These are phyloP conservation scores for Catocala nupta DNA, from an alignment of 2,888 invertebrate genomes.

Conservation along the genomic window DNA sequence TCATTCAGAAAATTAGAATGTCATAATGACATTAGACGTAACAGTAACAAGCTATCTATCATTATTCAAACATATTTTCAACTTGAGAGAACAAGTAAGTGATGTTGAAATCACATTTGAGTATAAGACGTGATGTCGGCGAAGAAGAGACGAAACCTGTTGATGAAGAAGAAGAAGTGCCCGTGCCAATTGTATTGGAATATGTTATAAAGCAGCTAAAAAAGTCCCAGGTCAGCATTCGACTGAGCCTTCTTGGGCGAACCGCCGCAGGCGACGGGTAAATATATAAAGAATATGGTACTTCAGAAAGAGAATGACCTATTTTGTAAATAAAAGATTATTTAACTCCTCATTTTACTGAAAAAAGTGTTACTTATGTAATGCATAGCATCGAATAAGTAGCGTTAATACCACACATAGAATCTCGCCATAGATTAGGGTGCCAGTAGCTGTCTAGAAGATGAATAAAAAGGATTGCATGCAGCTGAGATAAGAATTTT, in stretches of 20 bases:
- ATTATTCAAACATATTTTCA: background rate
- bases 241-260: conserved; percentile 79
- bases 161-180: conserved; percentile 18
- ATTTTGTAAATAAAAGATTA: too few species aligned
- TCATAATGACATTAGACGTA: background rate
- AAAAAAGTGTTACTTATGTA: too few species aligned
- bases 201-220: conserved; percentile 41
- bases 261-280: conserved; percentile 82
- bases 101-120: conserved; percentile 75
- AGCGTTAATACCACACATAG: too few species aligned
- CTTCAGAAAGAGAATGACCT: background rate
- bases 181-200: conserved; percentile 1
- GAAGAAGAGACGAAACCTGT: conserved; percentile 2
- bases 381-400: too few species aligned
- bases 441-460: too few species aligned
- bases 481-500: too few species aligned
- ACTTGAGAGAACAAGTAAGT: conserved; percentile 8
- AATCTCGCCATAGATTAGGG: too few species aligned
- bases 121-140: conserved; percentile 40
- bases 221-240: conserved; percentile 66
- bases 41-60: background rate
- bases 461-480: too few species aligned
- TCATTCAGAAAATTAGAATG: background rate
- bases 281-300: conserved; percentile 4
- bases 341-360: too few species aligned